Evolutionary conservation across 2,113 vertebrate genomes (phyloP), one percentile per base, ranked within the genome.

Genomic region (Labeo rohita): DNA sequence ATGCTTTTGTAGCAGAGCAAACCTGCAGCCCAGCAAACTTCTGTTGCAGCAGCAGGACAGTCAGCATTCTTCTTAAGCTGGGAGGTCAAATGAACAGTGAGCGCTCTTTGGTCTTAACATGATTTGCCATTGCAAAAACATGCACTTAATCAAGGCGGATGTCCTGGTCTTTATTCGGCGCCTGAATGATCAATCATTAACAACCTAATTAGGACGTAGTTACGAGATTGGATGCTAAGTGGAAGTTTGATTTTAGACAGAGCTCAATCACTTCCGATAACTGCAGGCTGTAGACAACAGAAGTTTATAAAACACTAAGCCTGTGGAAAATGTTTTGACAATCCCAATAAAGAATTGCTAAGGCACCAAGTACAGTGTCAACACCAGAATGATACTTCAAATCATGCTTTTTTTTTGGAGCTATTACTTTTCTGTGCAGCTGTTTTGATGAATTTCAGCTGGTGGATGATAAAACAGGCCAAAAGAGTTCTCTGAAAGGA

Each of bases 111-210:
- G 21, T 80, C 73, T 80, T 80, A 45, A 61, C 77, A 13, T 39
- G 54, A 63, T 80, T 80, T 80, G 21, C 39, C 39, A 80, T 11
- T 21, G 49, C 50, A 78, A 75, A 28, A 13, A 75, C 23, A 75
- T 5, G 72, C 75, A 56, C 28, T 56, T 78, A 43, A 61, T 80
- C 36, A 23, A 45, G 54, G 34, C 5, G 16, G 77, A 23, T n/a
- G 18, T 2, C 16, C 13, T 3, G 11, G 56, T 63, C 77, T 80
- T 80, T 63, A 80, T 80, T 36, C 39, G 8, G 28, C 21, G 15
- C 16, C 39, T 23, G 16, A 45, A 61, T 10, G 21, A n/a, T 45
- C 76, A 56, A n/a, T 79, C 34, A 39, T 56, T 56, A 54, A 8
- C 39, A 80, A 61, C 21, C 18, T n/a, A 45, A 80, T 80, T 80